A percentile compares a stretch with the other conserved stretches of the same genome.
phyloP scores from a whole-genome alignment of 2,888 invertebrate genomes.

The Trissoscelio sp. region DNA sequence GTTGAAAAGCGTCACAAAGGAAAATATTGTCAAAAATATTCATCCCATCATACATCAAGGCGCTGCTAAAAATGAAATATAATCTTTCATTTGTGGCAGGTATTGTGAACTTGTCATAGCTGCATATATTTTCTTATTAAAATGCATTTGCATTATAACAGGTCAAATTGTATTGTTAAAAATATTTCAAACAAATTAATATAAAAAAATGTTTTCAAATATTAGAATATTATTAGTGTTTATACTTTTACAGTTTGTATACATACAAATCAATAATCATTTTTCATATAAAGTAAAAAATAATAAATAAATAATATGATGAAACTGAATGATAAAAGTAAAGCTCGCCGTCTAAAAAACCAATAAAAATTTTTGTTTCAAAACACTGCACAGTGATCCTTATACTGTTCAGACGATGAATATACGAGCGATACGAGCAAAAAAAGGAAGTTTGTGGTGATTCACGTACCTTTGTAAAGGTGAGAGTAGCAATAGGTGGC shows the following conservation, averaged over 20 bases:
- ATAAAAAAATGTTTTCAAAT: no score
- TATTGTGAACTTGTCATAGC: conserved; percentile 26
- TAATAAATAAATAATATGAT: no score
- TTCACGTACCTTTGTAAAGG: conserved; percentile 92
- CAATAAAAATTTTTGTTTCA: background rate
- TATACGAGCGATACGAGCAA: no score
- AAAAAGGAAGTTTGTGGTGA: conserved; percentile 1
- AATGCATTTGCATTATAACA: background rate
- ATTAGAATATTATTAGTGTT: no score
- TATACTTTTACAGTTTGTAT: no score
- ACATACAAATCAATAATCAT: no score
- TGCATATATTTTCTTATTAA: conserved; percentile 16
- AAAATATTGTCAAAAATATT: conserved; percentile 15
- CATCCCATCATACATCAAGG: conserved; percentile 20
- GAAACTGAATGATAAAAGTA: no score
- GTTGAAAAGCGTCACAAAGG: background rate
- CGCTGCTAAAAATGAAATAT: conserved; percentile 22
- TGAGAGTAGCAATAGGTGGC: conserved; percentile 95
- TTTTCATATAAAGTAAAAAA: no score
- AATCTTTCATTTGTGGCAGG: conserved; percentile 36
- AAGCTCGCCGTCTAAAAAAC: no score
- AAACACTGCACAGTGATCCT: background rate
- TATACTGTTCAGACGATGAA: no score
- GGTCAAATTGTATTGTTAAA: no score
- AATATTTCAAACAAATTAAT: no score